Base-by-base conservation (phyloP, 2,888 invertebrate species). In the Aelia acuminata region DNA sequence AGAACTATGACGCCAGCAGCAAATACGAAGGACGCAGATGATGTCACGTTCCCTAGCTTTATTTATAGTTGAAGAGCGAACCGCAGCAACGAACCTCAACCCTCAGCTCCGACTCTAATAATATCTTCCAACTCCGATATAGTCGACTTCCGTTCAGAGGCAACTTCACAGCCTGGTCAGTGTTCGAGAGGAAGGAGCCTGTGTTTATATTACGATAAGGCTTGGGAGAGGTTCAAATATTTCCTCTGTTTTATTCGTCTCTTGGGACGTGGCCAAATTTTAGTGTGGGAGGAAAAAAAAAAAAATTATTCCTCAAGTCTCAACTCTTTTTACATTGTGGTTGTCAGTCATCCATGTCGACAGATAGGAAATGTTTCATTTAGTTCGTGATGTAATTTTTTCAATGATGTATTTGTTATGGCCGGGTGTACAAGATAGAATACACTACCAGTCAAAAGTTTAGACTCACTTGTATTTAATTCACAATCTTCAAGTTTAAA, bases 161-260 rank as follows among this genome's bases (percentile, higher is more conserved):
- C 3, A n/a, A 80, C 13, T 47, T 39, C 80, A 80, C 22, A 43
- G 39, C n/a, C 80, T 80, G 80, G 22, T 47, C 80, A 43, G n/a
- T 80, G 80, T 80, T 80, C 35, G 20, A 15, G 63, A 70, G 63
- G 8, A n/a, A n/a, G n/a, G n/a, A n/a, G n/a, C n/a, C n/a, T 80
- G 80, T 80, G 43, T 80, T 80, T 43, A 80, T 80, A 80, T 47
- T 80, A 80, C 43, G 43, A 80, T 43, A n/a, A 47, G n/a, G 63
- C 63, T 70, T 70, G 63, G 63, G 63, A 70, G 63, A 35, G 63
- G 18, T 70, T 70, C 63, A 70, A 70, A 70, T 70, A 70, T 70
- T 70, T 35, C 35, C 63, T 70, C 63, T 35, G 35, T 70, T 70
- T 70, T 70, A 70, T 70, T 70, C 63, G 63, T 35, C 63, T 31